Evolutionary conservation across 2,113 vertebrate species (phyloP).

Genomic region (Pterocles burchelli): DNA sequence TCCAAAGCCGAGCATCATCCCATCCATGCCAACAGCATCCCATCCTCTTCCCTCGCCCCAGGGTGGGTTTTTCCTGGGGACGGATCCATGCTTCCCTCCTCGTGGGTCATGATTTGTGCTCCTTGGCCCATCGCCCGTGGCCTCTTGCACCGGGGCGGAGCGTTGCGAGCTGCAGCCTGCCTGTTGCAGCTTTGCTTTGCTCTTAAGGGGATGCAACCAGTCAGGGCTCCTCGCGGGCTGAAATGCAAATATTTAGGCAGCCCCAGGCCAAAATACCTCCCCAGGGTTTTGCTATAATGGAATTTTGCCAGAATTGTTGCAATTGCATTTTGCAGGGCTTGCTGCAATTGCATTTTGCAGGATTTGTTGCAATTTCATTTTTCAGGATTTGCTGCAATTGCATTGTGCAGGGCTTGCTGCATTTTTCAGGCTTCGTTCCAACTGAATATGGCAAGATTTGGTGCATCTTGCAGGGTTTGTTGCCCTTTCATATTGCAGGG

Average conservation of each 20-base stretch:
- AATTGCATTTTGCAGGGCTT: neutral
- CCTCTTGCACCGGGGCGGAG: accelerated
- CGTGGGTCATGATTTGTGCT: neutral
- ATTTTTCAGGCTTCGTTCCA: accelerated
- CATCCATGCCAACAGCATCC: accelerated
- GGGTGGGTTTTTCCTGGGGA: neutral
- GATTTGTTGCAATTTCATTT: too few relatives aligned
- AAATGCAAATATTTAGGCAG: neutral
- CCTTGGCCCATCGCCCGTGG: neutral
- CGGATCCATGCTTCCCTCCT: neutral
- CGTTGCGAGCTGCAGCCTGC: neutral
- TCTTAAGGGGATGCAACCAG: accelerated
- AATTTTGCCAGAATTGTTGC: neutral
- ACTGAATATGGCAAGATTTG: accelerated
- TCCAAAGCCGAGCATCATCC: accelerated
- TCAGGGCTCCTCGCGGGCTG: neutral
- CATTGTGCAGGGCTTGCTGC: accelerated
- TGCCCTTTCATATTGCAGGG: neutral
- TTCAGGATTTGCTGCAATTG: accelerated
- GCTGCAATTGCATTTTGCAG: neutral
- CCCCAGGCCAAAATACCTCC: accelerated
- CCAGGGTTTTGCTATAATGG: accelerated
- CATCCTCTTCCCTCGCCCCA: neutral
- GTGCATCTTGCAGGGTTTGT: neutral
- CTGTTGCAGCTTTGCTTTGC: accelerated